These are phyloP conservation scores for Temnothorax curvispinosus DNA, from an alignment of 1,140 invertebrate species.

Conservation along the genomic window DNA sequence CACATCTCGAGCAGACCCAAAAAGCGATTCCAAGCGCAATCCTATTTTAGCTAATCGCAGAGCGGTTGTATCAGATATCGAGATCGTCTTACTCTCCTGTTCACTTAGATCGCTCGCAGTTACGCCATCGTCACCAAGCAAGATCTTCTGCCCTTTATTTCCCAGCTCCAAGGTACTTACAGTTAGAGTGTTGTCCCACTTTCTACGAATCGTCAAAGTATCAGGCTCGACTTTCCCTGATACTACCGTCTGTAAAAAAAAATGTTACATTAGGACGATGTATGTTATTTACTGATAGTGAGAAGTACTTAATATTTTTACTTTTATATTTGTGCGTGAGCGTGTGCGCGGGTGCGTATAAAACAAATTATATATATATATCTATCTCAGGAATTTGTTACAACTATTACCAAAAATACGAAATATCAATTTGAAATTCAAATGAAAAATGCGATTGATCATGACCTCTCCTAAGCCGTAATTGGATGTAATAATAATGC, in stretches of 20 bases:
- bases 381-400: no score
- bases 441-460: background rate
- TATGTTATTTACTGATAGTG: no score
- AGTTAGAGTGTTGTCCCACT: constrained; percentile 83
- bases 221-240: constrained; percentile 92
- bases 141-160: constrained; percentile 87
- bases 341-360: no score
- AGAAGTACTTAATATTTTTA: no score
- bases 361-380: no score
- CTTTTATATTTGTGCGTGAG: no score
- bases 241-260: constrained; percentile 89
- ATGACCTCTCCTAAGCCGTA: constrained; percentile 92
- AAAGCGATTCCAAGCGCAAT: constrained; percentile 88
- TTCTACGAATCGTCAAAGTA: constrained; percentile 88
- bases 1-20: constrained; percentile 90
- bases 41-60: constrained; percentile 87
- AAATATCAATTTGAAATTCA: no score
- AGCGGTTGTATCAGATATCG: constrained; percentile 86
- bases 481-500: constrained; percentile 91
- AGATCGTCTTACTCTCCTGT: constrained; percentile 82
- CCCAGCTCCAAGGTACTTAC: constrained; percentile 86
- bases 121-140: constrained; percentile 77
- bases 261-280: no score
- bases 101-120: constrained; percentile 80
- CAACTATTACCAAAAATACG: no score